Percentiles rank a stretch among this genome's conserved stretches.
These are phyloP conservation scores for Murina feae DNA, from an alignment of 2,113 vertebrate genomes.

Conservation along the genomic window DNA sequence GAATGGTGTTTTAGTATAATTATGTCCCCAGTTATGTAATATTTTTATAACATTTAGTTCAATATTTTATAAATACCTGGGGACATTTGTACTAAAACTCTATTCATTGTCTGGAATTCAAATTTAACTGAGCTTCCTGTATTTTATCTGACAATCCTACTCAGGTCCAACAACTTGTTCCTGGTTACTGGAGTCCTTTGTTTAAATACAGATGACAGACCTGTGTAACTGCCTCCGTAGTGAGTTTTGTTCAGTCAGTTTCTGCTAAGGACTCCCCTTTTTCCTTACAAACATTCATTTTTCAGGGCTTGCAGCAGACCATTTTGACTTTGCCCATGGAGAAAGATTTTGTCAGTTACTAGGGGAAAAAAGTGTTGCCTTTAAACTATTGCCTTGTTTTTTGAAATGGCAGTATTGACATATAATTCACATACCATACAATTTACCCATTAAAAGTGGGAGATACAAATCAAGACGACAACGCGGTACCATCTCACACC, in stretches of 20 bases:
- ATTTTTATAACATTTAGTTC: slow-evolving; percentile 11
- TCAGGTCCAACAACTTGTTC: background rate
- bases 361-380: background rate
- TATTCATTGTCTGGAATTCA: slow-evolving; percentile 23
- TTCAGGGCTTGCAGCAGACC: background rate
- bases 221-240: background rate
- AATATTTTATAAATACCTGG: slow-evolving; percentile 32
- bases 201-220: background rate
- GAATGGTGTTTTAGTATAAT: background rate
- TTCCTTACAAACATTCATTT: background rate
- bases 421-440: background rate
- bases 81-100: background rate
- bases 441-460: background rate
- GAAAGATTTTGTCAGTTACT: background rate
- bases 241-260: background rate
- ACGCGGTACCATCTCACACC: too few relatives aligned
- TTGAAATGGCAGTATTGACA: background rate
- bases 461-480: too few relatives aligned
- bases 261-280: background rate
- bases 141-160: background rate
- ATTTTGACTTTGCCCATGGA: background rate
- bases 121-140: background rate
- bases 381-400: background rate
- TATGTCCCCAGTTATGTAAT: background rate
- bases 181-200: background rate